Base-by-base conservation (phyloP, 2,888 invertebrate species). In the Meliscaeva auricollis region DNA sequence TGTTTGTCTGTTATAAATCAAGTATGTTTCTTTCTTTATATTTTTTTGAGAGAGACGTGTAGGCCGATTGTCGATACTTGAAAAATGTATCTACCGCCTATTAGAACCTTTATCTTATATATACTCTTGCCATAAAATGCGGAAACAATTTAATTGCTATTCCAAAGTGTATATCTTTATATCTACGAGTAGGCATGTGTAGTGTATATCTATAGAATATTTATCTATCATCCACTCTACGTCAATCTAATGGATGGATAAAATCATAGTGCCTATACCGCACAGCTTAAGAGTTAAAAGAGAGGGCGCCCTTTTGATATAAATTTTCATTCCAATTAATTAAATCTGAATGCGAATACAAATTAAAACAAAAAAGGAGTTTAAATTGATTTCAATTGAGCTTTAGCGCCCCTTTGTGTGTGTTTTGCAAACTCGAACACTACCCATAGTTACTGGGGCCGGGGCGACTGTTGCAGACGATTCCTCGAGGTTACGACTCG, bases 131-230 rank as follows among this genome's bases (percentile, higher is more conserved):
- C 38, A 73, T 72, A 46, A 68, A 73, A 83, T 78, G 78, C 82
- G 82, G 82, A 83, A 83, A 83, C 77, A 77, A 66, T 77, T 72
- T 77, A 82, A 82, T 82, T 82, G 75, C 69, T 56, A 69, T 81
- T 75, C 22, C 56, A 81, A 75, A 69, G 32, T 64, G 58, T n/a
- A n/a, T n/a, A n/a, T n/a, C n/a, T n/a, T n/a, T n/a, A n/a, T n/a
- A n/a, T n/a, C n/a, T n/a, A n/a, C n/a, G n/a, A n/a, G n/a, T n/a
- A n/a, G n/a, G n/a, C n/a, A n/a, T n/a, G n/a, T n/a, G n/a, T n/a
- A n/a, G n/a, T 22, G 30, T n/a, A 22, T 17, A 50, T 56, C 20
- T 58, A 58, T 22, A 58, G 35, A 58, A 56, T 35, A 52, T 38
- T 17, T 56, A 5, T 46, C 54, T 32, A 48, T 58, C 38, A n/a